Conservation (phyloP, 2,797 vertebrate genomes). For the Neopelma chrysocephalum region DNA sequence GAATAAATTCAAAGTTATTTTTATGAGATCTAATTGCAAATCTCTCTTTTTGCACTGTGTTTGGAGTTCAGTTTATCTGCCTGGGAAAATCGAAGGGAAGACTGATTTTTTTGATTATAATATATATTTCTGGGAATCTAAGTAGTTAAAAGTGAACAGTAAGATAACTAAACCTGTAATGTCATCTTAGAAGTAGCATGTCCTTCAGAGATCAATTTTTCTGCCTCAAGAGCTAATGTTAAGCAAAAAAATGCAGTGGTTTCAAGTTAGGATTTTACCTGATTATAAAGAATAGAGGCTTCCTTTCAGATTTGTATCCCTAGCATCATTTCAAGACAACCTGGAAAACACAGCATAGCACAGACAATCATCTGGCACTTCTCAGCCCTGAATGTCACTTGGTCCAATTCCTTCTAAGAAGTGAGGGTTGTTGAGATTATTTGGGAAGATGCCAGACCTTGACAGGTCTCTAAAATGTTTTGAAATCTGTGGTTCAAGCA, state of each 20-base stretch:
- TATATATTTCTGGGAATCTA: neutral
- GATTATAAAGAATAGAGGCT: neutral
- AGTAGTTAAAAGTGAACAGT: neutral
- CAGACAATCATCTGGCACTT: neutral
- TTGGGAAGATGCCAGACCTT: neutral
- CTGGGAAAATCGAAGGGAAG: neutral
- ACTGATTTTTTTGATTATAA: neutral
- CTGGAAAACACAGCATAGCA: neutral
- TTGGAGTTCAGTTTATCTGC: neutral
- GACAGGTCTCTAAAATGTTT: neutral
- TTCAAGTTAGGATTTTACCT: neutral
- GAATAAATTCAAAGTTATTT: neutral
- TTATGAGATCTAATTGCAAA: neutral
- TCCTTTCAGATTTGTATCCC: neutral
- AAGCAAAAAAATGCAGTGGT: neutral
- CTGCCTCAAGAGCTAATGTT: neutral
- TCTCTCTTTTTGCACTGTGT: neutral
- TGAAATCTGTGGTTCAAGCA: neutral
- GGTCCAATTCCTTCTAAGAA: neutral
- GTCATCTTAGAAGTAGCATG: neutral
- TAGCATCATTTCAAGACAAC: neutral
- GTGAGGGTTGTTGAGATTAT: neutral
- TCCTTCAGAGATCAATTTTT: neutral
- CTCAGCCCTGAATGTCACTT: neutral
- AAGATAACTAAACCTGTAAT: neutral